Evolutionary conservation across 2,888 invertebrate species (phyloP).

Genomic region (Andrena dorsata): DNA sequence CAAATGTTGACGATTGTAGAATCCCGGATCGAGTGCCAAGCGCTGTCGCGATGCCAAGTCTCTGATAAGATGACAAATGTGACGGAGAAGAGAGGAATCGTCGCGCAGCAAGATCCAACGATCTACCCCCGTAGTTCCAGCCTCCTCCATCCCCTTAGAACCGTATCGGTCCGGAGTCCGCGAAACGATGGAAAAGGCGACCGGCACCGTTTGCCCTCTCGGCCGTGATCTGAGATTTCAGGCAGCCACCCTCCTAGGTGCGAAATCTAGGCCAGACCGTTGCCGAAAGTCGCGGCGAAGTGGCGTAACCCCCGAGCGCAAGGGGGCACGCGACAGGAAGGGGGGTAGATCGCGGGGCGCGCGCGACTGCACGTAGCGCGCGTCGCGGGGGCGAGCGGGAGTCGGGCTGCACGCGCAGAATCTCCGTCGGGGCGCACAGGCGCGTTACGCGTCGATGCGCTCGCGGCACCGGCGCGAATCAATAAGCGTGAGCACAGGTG

Average conservation of each 20-base stretch:
- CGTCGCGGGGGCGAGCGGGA: slow-evolving; percentile 47
- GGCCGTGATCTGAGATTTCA: background rate
- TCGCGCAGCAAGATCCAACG: background rate
- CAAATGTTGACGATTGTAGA: background rate
- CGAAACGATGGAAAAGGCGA: no score
- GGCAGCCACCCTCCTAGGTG: no score
- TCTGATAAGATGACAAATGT: background rate
- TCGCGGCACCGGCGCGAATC: slow-evolving; percentile 73
- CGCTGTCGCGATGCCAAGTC: background rate
- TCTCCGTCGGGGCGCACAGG: slow-evolving; percentile 50
- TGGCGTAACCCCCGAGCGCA: background rate
- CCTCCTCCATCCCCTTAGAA: background rate
- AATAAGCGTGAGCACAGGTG: slow-evolving; percentile 78
- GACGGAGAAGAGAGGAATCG: background rate
- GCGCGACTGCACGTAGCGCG: slow-evolving; percentile 50
- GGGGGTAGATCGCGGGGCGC: slow-evolving; percentile 14
- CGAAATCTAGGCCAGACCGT: slow-evolving; percentile 28
- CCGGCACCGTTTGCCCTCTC: background rate
- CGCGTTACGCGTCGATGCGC: slow-evolving; percentile 32
- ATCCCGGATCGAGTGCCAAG: background rate
- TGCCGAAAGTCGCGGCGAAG: background rate
- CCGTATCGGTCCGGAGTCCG: background rate
- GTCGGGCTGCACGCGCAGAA: slow-evolving; percentile 43
- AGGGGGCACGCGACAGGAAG: background rate
- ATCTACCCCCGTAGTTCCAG: background rate